These are phyloP conservation scores for Abramis brama DNA, from an alignment of 2,113 vertebrate genomes.

Conservation along the genomic window DNA sequence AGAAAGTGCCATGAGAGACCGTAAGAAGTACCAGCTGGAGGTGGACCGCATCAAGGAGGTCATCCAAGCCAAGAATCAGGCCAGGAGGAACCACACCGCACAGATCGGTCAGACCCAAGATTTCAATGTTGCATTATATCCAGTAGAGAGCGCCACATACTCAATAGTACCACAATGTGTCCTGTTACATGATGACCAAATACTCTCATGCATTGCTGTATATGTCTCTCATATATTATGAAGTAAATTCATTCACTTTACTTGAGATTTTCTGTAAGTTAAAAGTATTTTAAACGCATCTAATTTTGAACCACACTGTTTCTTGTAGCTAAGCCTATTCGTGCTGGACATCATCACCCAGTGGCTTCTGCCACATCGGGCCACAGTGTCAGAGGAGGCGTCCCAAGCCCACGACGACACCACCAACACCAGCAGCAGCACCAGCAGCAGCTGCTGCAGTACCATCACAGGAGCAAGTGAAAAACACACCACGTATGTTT, in stretches of 20 bases:
- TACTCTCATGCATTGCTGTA: background rate
- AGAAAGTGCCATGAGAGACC: constrained; percentile 87
- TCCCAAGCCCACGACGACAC: constrained; percentile 39
- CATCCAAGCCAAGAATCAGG: constrained; percentile 86
- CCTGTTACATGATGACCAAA: background rate
- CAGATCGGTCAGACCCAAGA: constrained; percentile 79
- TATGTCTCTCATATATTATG: background rate
- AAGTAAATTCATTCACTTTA: background rate
- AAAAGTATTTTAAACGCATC: background rate
- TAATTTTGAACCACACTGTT: background rate
- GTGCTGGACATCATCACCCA: constrained; percentile 57
- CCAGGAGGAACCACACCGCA: constrained; percentile 82
- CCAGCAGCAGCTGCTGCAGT: constrained; percentile 16
- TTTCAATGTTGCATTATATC: background rate
- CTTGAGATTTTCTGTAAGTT: background rate
- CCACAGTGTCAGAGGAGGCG: constrained; percentile 51
- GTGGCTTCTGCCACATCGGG: constrained; percentile 31
- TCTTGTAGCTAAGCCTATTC: constrained; percentile 56
- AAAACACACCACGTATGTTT: background rate
- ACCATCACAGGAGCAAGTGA: constrained; percentile 55
- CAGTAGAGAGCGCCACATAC: constrained; percentile 39
- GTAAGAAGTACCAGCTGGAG: constrained; percentile 89
- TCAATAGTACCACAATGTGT: background rate
- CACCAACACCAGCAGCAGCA: constrained; percentile 35
- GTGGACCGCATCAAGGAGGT: constrained; percentile 92